Conservation (phyloP, 2,113 vertebrate genomes). For the Mastomys coucha region DNA sequence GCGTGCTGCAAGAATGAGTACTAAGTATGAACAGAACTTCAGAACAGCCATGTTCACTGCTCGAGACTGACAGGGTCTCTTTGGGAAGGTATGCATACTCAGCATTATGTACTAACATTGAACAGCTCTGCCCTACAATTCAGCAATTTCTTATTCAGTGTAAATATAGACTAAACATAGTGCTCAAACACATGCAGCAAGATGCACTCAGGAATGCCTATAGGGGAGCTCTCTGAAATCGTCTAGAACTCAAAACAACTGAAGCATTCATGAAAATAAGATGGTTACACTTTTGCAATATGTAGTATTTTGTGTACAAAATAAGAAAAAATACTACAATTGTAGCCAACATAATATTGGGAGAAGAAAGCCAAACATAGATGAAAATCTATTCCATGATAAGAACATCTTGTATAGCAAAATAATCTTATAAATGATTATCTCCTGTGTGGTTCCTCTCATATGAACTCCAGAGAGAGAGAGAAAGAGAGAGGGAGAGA, state of each 20-base stretch:
- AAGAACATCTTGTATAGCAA: background rate
- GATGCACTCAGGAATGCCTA: background rate
- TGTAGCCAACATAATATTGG: background rate
- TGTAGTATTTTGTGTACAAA: background rate
- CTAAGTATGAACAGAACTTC: background rate
- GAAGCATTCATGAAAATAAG: background rate
- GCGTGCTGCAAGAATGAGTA: background rate
- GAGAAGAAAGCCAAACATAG: background rate
- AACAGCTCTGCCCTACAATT: background rate
- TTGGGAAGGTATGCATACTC: background rate
- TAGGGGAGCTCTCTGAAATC: background rate
- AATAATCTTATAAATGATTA: background rate
- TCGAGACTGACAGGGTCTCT: background rate
- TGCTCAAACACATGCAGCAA: background rate
- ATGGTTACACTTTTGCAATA: background rate
- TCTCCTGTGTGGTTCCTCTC: background rate
- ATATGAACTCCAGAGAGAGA: background rate
- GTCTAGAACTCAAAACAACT: background rate
- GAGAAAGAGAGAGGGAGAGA: too few species aligned
- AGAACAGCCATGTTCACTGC: background rate
- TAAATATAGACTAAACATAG: background rate
- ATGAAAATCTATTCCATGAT: background rate
- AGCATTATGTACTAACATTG: background rate
- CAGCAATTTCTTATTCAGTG: background rate
- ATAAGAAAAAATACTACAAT: background rate